Percentiles rank a stretch among this genome's conserved stretches.
Conservation (phyloP, 2,113 vertebrate genomes). For the Heterotilapia buettikoferi region DNA sequence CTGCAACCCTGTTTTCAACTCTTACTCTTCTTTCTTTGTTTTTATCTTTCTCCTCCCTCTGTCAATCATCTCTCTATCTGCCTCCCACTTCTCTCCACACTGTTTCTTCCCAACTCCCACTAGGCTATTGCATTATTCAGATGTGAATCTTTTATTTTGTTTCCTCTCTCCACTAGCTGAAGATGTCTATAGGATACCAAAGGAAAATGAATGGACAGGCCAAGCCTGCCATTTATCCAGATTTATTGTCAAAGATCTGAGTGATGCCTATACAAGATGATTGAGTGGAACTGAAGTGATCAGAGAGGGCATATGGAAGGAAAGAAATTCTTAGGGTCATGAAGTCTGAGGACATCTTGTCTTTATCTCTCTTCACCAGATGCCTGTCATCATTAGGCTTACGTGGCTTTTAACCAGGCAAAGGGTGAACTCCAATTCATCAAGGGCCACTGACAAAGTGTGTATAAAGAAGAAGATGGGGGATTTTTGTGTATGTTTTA, state of each 20-base stretch:
- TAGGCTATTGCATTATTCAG: constrained; percentile 57
- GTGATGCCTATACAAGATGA: constrained; percentile 43
- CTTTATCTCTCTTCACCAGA: constrained; percentile 33
- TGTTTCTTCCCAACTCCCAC: not conserved
- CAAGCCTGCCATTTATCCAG: constrained; percentile 34
- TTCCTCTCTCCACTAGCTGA: not conserved
- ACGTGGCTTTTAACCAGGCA: constrained; percentile 4
- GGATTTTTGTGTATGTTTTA: not conserved
- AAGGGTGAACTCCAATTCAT: not conserved
- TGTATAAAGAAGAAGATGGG: not conserved
- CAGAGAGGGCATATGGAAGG: constrained; percentile 9
- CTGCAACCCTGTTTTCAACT: not conserved
- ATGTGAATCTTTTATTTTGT: constrained; percentile 9
- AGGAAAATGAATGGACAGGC: constrained; percentile 12
- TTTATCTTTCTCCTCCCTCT: not conserved
- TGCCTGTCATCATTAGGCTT: not conserved
- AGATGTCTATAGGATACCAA: constrained; percentile 15
- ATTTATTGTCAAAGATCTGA: constrained; percentile 49
- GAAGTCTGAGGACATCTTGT: constrained; percentile 27
- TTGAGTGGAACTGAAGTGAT: constrained; percentile 16
- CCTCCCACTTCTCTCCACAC: not conserved
- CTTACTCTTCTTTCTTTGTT: not conserved
- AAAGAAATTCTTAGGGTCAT: constrained; percentile 22
- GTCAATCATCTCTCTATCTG: constrained; percentile 29
- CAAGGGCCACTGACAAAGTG: not conserved